Base-by-base conservation (phyloP, 2,888 invertebrate genomes). In the Agonum fuliginosum region DNA sequence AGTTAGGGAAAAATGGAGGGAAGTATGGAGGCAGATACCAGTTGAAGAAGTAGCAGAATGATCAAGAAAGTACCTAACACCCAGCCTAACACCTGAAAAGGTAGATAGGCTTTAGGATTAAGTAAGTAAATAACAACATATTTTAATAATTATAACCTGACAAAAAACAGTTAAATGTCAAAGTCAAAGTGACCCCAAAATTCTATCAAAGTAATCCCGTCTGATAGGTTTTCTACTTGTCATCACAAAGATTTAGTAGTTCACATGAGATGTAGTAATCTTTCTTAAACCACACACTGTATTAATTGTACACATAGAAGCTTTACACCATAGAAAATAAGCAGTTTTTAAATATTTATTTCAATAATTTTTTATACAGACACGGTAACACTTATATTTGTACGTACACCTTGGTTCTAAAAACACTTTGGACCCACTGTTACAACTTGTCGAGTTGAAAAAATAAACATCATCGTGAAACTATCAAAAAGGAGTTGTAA, bases 121-220 rank as follows among this genome's bases (percentile, higher is more conserved):
- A n/a, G n/a, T n/a, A n/a, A n/a, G n/a, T n/a, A n/a, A n/a, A n/a
- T n/a, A n/a, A n/a, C n/a, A n/a, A n/a, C n/a, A n/a, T n/a, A n/a
- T n/a, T n/a, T n/a, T n/a, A n/a, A n/a, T 4, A 0, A 12, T 46
- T n/a, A 41, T 46, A 46, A 19, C 19, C 19, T 46, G 6, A 46
- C 46, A 46, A 46, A 3, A 46, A 17, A 46, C 0, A 14, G 14
- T n/a, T 4, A 46, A 46, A 5, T 17, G 46, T 17, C 17, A 46
- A 46, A 46, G 17, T 46, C 19, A 46, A n/a, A 46, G 17, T 46
- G 19, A 17, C 46, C 46, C 46, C 46, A 46, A 46, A 46, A 46
- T 46, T 46, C 19, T 17, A 17, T 46, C 46, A 46, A 17, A 46
- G 14, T 46, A 19, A 17, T 19, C 19, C 19, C 19, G 14, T 46